Evolutionary conservation across 2,888 invertebrate species (phyloP).

Genomic region (Crepidodera aurea): DNA sequence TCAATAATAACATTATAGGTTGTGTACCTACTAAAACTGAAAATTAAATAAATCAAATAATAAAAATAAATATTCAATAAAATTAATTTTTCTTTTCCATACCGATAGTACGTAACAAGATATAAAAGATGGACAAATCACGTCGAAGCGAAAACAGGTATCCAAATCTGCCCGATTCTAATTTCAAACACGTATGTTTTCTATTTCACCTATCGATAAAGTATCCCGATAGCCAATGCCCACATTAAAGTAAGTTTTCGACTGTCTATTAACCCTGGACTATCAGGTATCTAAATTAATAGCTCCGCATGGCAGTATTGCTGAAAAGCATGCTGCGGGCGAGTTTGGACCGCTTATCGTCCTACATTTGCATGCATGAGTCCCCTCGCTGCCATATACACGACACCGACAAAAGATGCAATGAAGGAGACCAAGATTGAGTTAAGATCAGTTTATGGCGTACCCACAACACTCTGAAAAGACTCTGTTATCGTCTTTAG

Average conservation of each 20-base stretch:
- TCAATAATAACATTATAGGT: no score
- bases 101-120: no score
- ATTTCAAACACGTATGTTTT: no score
- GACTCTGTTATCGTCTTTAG: constrained; percentile 28
- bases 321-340: constrained; percentile 31
- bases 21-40: no score
- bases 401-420: constrained; percentile 37
- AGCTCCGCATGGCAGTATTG: constrained; percentile 25
- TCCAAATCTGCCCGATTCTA: no score
- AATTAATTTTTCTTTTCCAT: no score
- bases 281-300: constrained; percentile 16
- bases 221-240: no score
- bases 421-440: constrained; percentile 39
- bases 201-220: no score
- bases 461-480: constrained; percentile 33
- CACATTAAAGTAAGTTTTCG: neutral
- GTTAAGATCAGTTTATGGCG: constrained; percentile 38
- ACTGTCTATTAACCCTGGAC: neutral
- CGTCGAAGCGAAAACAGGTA: no score
- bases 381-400: constrained; percentile 31
- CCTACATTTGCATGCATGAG: constrained; percentile 42
- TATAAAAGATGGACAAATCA: no score
- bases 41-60: no score
- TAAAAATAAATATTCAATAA: no score
- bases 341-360: constrained; percentile 39